Conservation (phyloP, 2,797 vertebrate species). For the Anguilla obscura region DNA sequence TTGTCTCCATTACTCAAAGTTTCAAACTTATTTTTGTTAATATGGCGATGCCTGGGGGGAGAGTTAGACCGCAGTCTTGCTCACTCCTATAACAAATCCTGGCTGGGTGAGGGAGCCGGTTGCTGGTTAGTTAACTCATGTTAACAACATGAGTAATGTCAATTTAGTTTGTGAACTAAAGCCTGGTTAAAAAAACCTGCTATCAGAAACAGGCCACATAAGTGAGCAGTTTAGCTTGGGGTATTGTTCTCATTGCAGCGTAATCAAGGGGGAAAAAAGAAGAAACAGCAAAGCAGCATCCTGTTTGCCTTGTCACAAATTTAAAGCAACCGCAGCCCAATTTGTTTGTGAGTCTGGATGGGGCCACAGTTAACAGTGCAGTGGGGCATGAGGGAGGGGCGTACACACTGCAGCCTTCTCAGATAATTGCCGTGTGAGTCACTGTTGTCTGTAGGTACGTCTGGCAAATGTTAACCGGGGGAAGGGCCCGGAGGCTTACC, state of each 20-base stretch:
- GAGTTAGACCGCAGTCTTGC: not conserved
- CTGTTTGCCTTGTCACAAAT: slow-evolving; percentile 59
- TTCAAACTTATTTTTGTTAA: no score
- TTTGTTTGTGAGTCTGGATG: slow-evolving; percentile 63
- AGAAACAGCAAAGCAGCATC: not conserved
- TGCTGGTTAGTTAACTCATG: not conserved
- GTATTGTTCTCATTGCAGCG: slow-evolving; percentile 42
- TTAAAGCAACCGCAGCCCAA: slow-evolving; percentile 66
- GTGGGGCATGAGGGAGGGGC: slow-evolving; percentile 54
- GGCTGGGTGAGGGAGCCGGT: not conserved
- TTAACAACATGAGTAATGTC: slow-evolving; percentile 18
- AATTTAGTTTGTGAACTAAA: not conserved
- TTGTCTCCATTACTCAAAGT: no score
- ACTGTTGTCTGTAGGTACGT: slow-evolving; percentile 38
- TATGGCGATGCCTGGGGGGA: no score
- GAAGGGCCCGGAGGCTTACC: slow-evolving; percentile 4
- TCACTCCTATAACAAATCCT: not conserved
- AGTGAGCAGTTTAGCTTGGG: slow-evolving; percentile 54
- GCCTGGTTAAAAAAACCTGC: slow-evolving; percentile 23
- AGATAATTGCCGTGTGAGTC: slow-evolving; percentile 61
- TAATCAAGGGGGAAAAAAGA: slow-evolving; percentile 34
- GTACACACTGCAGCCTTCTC: slow-evolving; percentile 43
- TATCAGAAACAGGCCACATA: slow-evolving; percentile 45
- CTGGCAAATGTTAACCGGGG: slow-evolving; percentile 27
- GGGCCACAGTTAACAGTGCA: slow-evolving; percentile 32